Base-by-base conservation (phyloP, 2,113 vertebrate species). In the Malurus alboscapulatus region DNA sequence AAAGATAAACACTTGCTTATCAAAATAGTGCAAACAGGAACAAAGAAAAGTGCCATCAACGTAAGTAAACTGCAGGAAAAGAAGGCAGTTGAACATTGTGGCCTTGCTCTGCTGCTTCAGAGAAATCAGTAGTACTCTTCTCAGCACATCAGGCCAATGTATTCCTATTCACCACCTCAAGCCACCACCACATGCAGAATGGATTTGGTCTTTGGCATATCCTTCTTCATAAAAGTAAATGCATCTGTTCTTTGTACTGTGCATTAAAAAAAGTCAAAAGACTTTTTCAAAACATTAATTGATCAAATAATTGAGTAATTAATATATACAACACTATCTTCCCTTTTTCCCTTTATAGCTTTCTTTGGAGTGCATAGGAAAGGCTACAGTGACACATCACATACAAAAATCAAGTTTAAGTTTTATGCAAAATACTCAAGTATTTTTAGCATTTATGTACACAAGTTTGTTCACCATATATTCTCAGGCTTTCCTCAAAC, bases 1-100 rank as follows among this genome's bases (percentile, higher is more conserved):
- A 87, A 62, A 17, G 29, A 77, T 57, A 79, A 95, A 84, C 91
- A 45, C 32, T 68, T 30, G 50, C 82, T 87, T 75, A 93, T 65
- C 87, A 93, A 84, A 95, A 91, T 89, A 96, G 95, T 96, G 95
- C 95, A 96, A 96, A 96, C 77, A 80, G 81, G 85, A 88, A 87
- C 62, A 88, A 92, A 91, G 71, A 76, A 95, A 95, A 93, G 94
- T 96, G 91, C 87, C 68, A 40, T 91, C 72, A 58, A 88, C 1
- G 1, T 65, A 81, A 86, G 82, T 93, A 95, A 94, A 96, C 87
- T n/a, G 89, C 59, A 63, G 62, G 42, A 55, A 30, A 50, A n/a
- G 58, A 78, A 72, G 74, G 69, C 62, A 90, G 54, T 14, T 76
- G 66, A 67, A 68, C 45, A 42, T 58, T 30, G 34, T 6, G 45